Evolutionary conservation across 2,888 invertebrate species (phyloP).

Genomic region (Macrosoma leucophasiata): DNA sequence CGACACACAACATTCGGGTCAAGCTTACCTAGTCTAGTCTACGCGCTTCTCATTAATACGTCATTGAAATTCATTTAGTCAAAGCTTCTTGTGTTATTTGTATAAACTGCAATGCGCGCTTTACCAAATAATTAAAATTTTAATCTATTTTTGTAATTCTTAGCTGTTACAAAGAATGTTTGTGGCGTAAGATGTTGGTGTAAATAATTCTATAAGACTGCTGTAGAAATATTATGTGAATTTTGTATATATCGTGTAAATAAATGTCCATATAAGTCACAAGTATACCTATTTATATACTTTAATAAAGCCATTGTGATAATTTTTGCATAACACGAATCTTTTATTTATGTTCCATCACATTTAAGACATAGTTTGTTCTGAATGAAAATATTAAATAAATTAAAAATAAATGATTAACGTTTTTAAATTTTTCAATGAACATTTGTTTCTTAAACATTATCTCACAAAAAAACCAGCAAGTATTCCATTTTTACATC

Average conservation of each 20-base stretch:
- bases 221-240: conserved; percentile 70
- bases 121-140: conserved; percentile 72
- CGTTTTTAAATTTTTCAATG: not conserved
- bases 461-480: no score
- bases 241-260: conserved; percentile 72
- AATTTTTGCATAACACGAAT: conserved; percentile 66
- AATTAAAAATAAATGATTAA: no score
- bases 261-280: conserved; percentile 72
- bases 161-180: conserved; percentile 60
- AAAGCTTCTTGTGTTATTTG: conserved; percentile 67
- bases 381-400: no score
- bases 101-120: conserved; percentile 63
- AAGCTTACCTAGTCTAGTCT: conserved; percentile 72
- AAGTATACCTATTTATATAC: conserved; percentile 75
- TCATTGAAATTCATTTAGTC: conserved; percentile 51
- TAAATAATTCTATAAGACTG: conserved; percentile 76
- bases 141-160: conserved; percentile 72
- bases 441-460: conserved; percentile 1
- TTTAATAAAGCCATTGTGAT: conserved; percentile 77
- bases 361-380: no score
- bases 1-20: conserved; percentile 63
- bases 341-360: conserved; percentile 40
- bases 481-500: no score
- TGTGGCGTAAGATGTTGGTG: conserved; percentile 59
- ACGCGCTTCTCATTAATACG: conserved; percentile 44